Conservation (phyloP, 2,797 vertebrate species). For the Gallinago solitaria region DNA sequence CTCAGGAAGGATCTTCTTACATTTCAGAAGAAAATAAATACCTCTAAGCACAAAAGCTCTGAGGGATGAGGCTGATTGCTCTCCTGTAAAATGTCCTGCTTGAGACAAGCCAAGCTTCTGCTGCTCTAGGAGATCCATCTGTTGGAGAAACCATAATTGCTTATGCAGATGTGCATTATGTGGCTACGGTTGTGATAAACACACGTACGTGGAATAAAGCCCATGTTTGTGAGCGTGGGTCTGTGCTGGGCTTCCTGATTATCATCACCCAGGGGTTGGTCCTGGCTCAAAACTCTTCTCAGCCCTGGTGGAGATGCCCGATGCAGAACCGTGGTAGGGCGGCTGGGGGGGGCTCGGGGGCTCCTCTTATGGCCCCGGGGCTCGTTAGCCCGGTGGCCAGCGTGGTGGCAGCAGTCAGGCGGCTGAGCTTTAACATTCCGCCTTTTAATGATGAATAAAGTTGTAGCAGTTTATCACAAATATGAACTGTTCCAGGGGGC, state of each 20-base stretch:
- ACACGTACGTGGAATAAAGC: not conserved
- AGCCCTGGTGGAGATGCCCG: not conserved
- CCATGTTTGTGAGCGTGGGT: fast-evolving
- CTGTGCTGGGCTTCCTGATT: not conserved
- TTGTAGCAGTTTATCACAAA: not conserved
- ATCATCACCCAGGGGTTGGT: not conserved
- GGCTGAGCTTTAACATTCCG: not conserved
- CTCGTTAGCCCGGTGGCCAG: fast-evolving
- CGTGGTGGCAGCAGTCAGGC: not conserved
- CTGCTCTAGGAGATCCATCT: not conserved
- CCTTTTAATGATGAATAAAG: not conserved
- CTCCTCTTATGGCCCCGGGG: fast-evolving
- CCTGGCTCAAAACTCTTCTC: not conserved
- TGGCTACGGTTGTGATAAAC: not conserved
- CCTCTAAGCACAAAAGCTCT: not conserved
- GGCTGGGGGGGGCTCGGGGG: not conserved
- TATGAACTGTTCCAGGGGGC: not conserved
- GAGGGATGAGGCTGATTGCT: not conserved
- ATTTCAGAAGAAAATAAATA: not conserved
- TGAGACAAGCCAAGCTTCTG: not conserved
- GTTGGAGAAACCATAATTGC: not conserved
- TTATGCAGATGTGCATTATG: fast-evolving
- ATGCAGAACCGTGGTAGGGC: fast-evolving
- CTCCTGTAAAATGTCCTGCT: not conserved
- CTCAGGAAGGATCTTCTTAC: not conserved